phyloP scores from a whole-genome alignment of 2,888 invertebrate genomes.

The Xestia xanthographa region DNA sequence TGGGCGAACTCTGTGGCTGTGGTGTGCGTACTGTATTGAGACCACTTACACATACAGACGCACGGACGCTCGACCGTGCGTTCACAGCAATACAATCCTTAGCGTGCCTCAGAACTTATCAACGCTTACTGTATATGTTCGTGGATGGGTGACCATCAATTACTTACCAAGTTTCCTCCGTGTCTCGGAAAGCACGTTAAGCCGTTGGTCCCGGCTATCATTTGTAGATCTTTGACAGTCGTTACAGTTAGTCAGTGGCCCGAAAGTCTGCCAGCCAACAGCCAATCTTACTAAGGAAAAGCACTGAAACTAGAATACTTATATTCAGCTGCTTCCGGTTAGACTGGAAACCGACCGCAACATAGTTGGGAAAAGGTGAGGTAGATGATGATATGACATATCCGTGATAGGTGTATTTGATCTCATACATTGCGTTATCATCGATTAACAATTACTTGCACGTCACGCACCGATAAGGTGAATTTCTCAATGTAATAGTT shows the following conservation, averaged over 20 bases:
- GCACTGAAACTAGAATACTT: too few relatives aligned
- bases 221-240: conserved; percentile 1
- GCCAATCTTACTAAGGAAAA: too few relatives aligned
- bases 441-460: not conserved
- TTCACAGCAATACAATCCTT: too few relatives aligned
- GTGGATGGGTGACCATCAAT: too few relatives aligned
- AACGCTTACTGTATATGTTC: too few relatives aligned
- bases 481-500: too few relatives aligned
- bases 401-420: not conserved
- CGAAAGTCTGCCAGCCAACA: not conserved
- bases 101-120: too few relatives aligned
- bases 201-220: not conserved
- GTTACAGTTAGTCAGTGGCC: not conserved
- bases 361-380: not conserved
- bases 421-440: not conserved
- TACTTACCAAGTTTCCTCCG: too few relatives aligned
- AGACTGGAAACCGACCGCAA: not conserved
- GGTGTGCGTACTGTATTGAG: too few relatives aligned
- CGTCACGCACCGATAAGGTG: not conserved
- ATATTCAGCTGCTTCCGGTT: not conserved
- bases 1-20: too few relatives aligned
- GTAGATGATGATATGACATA: not conserved
- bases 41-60: too few relatives aligned
- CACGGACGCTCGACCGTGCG: too few relatives aligned
- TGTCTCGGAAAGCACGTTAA: not conserved